These are phyloP conservation scores for Onychomys arenicola DNA, from an alignment of 2,797 vertebrate species.

Conservation along the genomic window DNA sequence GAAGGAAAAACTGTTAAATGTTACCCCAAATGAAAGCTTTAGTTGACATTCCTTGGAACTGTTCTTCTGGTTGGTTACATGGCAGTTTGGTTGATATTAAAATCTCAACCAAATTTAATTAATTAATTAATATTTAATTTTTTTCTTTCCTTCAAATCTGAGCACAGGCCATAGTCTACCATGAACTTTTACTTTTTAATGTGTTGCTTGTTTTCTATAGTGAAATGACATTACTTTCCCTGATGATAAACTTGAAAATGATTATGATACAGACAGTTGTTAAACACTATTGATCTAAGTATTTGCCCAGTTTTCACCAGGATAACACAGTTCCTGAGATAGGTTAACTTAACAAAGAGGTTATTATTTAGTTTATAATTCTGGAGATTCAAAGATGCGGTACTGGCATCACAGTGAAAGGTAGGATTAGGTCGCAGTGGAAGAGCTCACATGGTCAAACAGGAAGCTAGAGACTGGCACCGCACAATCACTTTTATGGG, in stretches of 20 bases:
- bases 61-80: neutral
- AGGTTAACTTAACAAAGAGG: neutral
- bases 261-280: neutral
- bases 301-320: neutral
- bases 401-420: neutral
- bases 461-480: neutral
- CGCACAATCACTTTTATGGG: neutral
- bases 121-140: neutral
- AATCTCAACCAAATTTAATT: neutral
- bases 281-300: neutral
- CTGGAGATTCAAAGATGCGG: neutral
- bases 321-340: neutral
- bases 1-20: neutral
- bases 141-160: conserved; percentile 41
- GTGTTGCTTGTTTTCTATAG: neutral
- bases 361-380: neutral
- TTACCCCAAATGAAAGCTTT: neutral
- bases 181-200: conserved; percentile 43
- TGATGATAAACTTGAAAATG: neutral
- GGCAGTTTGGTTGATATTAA: conserved; percentile 3
- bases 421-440: neutral
- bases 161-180: neutral
- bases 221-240: conserved; percentile 20
- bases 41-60: neutral
- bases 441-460: neutral